Evolutionary conservation across 64 coral and sea anemone species (phyloP).

Genomic region (Montipora capricornis): DNA sequence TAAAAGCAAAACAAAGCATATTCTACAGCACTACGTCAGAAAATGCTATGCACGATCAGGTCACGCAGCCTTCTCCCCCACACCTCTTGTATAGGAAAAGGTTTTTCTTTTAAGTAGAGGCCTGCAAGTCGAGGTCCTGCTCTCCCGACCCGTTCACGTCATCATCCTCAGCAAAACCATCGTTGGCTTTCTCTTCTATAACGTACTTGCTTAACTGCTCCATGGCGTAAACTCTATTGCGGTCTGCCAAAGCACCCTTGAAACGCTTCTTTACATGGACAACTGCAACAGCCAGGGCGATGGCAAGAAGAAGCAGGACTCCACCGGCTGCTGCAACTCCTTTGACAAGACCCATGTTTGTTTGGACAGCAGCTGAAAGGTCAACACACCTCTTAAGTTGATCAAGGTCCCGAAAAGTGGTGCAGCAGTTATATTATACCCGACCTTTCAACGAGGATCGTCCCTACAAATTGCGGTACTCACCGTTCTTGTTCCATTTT

Average conservation of each 20-base stretch:
- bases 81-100: too few relatives aligned
- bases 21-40: neutral
- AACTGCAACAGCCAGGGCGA: neutral
- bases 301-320: constrained; percentile 3
- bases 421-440: neutral
- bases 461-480: constrained; percentile 1
- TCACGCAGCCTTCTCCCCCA: neutral
- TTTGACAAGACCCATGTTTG: constrained; percentile 3
- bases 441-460: neutral
- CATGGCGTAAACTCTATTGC: constrained; percentile 17
- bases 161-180: neutral
- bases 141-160: constrained; percentile 19
- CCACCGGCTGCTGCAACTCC: constrained; percentile 1
- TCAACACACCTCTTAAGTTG: neutral
- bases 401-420: neutral
- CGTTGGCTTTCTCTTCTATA: constrained; percentile 4
- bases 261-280: constrained; percentile 10
- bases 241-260: constrained; percentile 22
- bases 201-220: constrained; percentile 6
- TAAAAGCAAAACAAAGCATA: constrained; percentile 9
- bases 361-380: constrained; percentile 19
- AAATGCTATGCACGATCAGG: neutral
- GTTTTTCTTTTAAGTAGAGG: neutral
- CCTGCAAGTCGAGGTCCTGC: neutral
- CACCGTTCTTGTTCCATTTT: neutral